Conservation (phyloP, 2,113 vertebrate genomes). For the Chloroceryle aenea region DNA sequence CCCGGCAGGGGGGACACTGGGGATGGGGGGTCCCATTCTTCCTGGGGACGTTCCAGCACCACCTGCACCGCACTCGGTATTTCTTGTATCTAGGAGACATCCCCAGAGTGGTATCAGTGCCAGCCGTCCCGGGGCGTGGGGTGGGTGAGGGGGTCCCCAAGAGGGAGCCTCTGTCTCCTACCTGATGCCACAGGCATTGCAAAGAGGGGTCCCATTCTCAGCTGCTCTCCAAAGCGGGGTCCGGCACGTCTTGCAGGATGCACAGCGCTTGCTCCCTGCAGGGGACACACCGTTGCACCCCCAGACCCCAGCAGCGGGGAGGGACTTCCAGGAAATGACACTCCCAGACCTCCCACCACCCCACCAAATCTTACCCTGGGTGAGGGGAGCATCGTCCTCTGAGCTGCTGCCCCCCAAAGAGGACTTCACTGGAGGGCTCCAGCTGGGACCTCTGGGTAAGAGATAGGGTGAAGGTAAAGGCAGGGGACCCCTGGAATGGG, state of each 20-base stretch:
- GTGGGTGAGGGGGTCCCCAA: no score
- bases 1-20: conserved; percentile 82
- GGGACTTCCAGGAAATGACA: background rate
- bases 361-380: background rate
- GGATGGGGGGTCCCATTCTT: conserved; percentile 81
- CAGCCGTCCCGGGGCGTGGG: no score
- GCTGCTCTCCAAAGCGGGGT: conserved; percentile 91
- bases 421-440: background rate
- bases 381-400: background rate
- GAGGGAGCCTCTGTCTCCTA: conserved; percentile 14
- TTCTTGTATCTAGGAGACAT: conserved; percentile 74
- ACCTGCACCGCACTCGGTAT: conserved; percentile 83
- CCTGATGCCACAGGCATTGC: conserved; percentile 93
- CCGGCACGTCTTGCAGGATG: conserved; percentile 86
- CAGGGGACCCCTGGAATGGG: no score
- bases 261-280: conserved; percentile 80
- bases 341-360: no score
- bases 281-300: background rate
- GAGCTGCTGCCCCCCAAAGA: background rate
- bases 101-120: no score
- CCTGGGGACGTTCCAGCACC: conserved; percentile 88
- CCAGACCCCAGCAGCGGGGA: background rate
- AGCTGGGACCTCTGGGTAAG: no score
- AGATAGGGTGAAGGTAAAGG: no score
- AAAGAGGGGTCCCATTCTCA: conserved; percentile 88